Evolutionary conservation across 2,888 invertebrate species (phyloP).

Genomic region (Cheilosia vernalis): DNA sequence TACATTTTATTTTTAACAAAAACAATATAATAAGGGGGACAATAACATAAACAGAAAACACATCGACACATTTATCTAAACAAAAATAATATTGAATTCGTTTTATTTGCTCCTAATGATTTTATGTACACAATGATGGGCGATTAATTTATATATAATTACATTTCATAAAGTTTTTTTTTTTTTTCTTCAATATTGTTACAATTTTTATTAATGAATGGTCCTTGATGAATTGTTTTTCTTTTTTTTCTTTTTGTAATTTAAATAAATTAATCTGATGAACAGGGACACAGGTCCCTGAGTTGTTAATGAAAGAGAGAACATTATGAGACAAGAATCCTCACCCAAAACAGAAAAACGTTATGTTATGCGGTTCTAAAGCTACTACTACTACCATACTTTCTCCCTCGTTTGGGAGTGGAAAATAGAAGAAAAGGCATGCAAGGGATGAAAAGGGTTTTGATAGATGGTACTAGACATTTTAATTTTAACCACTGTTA

Average conservation of each 20-base stretch:
- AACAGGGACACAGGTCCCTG: constrained; percentile 38
- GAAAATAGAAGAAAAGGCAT: constrained; percentile 39
- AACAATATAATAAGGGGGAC: constrained; percentile 60
- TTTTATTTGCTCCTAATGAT: constrained; percentile 52
- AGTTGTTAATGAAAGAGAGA: constrained; percentile 55
- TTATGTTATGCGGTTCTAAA: constrained; percentile 41
- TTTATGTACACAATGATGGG: constrained; percentile 71
- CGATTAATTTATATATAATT: constrained; percentile 73
- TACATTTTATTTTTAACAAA: constrained; percentile 27
- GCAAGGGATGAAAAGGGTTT: constrained; percentile 46
- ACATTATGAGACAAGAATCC: constrained; percentile 31
- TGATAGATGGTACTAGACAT: constrained; percentile 48
- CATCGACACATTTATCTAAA: constrained; percentile 62
- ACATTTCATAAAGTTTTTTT: constrained; percentile 46
- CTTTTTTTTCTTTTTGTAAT: constrained; percentile 58
- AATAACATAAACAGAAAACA: constrained; percentile 64
- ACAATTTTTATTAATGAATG: constrained; percentile 37
- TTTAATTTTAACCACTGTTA: constrained; percentile 50
- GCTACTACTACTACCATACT: constrained; percentile 23
- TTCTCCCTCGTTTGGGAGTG: constrained; percentile 2
- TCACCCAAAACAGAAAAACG: constrained; percentile 31
- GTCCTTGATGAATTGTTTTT: constrained; percentile 36
- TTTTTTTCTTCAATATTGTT: constrained; percentile 5
- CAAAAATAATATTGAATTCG: constrained; percentile 16
- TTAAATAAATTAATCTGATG: constrained; percentile 74